Evolutionary conservation across 1,140 invertebrate genomes (phyloP).

Genomic region (Orius insidiosus): DNA sequence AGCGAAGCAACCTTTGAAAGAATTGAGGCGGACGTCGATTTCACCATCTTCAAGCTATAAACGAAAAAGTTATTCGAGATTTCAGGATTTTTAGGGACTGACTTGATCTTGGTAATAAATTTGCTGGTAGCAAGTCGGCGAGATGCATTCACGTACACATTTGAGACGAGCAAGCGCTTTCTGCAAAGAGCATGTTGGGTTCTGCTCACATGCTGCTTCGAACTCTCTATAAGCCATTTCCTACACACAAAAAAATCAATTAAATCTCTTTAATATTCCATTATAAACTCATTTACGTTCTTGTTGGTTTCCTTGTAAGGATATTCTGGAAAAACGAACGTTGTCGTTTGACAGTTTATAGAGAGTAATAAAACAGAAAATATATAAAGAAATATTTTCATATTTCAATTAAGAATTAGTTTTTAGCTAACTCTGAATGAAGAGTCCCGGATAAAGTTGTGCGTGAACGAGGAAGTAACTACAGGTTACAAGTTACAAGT

Average conservation of each 20-base stretch:
- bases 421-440: too few relatives aligned
- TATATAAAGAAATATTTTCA: too few relatives aligned
- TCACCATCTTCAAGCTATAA: slow-evolving; percentile 70
- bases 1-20: slow-evolving; percentile 71
- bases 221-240: slow-evolving; percentile 60
- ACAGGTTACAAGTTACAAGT: too few relatives aligned
- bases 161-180: slow-evolving; percentile 41
- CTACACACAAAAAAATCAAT: too few relatives aligned
- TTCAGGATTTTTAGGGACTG: slow-evolving; percentile 16
- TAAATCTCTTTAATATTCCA: not conserved
- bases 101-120: slow-evolving; percentile 60
- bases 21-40: slow-evolving; percentile 66
- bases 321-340: slow-evolving; percentile 61
- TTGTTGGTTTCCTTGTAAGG: slow-evolving; percentile 66
- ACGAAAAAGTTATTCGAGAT: slow-evolving; percentile 3
- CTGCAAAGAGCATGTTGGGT: slow-evolving; percentile 33
- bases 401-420: too few relatives aligned
- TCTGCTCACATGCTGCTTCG: slow-evolving; percentile 57
- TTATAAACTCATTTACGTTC: slow-evolving; percentile 41
- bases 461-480: too few relatives aligned
- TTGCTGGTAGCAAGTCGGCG: slow-evolving; percentile 60
- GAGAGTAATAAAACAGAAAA: too few relatives aligned
- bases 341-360: slow-evolving; percentile 10
- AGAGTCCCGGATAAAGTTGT: too few relatives aligned
- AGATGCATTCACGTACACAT: slow-evolving; percentile 62